phyloP scores from a whole-genome alignment of 1,140 invertebrate species.

The Penaeus indicus region DNA sequence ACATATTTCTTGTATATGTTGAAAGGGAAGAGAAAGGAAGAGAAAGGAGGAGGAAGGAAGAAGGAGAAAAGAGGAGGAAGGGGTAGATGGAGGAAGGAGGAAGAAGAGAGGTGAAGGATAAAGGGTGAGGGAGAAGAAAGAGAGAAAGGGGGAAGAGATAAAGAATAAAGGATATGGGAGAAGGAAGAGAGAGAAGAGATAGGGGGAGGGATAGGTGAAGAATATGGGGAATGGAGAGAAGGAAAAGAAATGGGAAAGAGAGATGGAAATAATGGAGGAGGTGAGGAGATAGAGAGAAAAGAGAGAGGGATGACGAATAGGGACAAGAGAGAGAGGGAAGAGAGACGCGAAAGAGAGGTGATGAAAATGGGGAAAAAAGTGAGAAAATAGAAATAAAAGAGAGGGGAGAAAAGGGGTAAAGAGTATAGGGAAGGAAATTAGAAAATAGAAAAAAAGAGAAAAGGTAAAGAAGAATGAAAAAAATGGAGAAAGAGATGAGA shows the following conservation, averaged over 20 bases:
- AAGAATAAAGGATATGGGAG: not conserved
- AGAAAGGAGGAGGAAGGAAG: not conserved
- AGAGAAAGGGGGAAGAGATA: not conserved
- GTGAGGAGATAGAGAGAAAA: too few species aligned
- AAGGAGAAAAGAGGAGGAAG: not conserved
- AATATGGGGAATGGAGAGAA: not conserved
- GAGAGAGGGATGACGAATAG: too few species aligned
- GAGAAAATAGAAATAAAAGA: too few species aligned
- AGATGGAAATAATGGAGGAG: too few species aligned
- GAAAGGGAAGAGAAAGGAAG: not conserved
- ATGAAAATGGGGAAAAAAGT: too few species aligned
- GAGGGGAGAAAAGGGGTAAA: too few species aligned
- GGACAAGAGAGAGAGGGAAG: too few species aligned
- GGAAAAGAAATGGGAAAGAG: not conserved
- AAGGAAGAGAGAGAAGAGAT: slow-evolving; percentile 10
- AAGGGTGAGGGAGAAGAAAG: not conserved
- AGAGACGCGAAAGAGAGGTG: too few species aligned
- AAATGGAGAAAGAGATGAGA: too few species aligned
- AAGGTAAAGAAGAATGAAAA: too few species aligned
- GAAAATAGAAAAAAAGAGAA: too few species aligned
- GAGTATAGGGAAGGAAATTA: too few species aligned
- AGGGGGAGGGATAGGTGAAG: not conserved
- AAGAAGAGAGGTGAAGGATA: not conserved
- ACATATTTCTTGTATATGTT: not conserved
- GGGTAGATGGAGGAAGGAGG: not conserved